A percentile compares a stretch with the other conserved stretches of the same genome.
phyloP scores from a whole-genome alignment of 2,797 vertebrate genomes.

The Sciurus carolinensis region DNA sequence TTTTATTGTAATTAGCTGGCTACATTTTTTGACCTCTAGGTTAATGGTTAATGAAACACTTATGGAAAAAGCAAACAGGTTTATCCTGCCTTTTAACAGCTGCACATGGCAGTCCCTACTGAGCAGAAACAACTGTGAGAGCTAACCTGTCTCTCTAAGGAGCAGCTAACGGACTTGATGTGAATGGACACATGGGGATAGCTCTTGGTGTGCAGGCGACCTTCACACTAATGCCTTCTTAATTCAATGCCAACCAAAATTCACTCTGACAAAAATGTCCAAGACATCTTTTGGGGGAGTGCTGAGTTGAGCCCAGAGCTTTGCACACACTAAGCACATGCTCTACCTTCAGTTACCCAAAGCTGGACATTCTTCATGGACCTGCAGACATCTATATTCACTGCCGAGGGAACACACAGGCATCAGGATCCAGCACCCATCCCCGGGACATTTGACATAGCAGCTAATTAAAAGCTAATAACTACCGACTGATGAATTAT shows the following conservation, averaged over 20 bases:
- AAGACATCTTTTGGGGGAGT: background rate
- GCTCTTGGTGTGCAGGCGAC: background rate
- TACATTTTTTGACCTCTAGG: slow-evolving; percentile 22
- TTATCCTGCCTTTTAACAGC: background rate
- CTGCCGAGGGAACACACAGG: background rate
- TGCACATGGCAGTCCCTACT: background rate
- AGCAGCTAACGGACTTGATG: background rate
- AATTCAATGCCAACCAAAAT: background rate
- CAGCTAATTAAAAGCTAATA: background rate
- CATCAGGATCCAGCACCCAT: background rate
- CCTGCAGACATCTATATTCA: background rate
- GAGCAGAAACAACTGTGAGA: background rate
- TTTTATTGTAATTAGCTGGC: background rate
- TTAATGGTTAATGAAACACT: background rate
- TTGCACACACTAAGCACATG: background rate
- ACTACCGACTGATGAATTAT: background rate
- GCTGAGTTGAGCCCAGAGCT: background rate
- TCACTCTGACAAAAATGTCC: background rate
- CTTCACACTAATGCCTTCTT: background rate
- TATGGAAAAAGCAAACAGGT: background rate
- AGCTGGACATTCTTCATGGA: background rate
- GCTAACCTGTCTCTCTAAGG: background rate
- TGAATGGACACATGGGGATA: background rate
- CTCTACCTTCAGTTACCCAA: background rate
- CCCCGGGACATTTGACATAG: background rate